These are phyloP conservation scores for Furcifer pardalis DNA, from an alignment of 2,797 vertebrate genomes.

Conservation along the genomic window DNA sequence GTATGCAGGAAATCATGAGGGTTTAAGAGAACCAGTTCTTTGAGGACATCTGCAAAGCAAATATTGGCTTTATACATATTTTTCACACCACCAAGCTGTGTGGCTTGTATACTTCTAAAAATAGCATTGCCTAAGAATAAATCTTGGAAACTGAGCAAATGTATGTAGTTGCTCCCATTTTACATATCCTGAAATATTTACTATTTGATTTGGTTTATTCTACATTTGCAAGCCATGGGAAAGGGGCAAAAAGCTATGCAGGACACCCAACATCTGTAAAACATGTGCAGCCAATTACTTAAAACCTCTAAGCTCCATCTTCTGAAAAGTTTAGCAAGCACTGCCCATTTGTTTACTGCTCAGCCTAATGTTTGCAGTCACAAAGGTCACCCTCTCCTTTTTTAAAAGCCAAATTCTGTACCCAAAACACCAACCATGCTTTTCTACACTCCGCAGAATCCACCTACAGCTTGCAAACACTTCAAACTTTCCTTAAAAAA, in stretches of 20 bases:
- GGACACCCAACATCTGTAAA: not conserved
- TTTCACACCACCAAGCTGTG: not conserved
- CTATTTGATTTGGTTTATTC: not conserved
- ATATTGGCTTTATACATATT: slow-evolving; percentile 57
- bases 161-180: too few species aligned
- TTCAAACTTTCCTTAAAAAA: not conserved
- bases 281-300: too few species aligned
- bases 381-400: slow-evolving; percentile 27
- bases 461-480: not conserved
- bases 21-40: slow-evolving; percentile 96
- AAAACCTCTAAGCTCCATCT: not conserved
- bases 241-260: slow-evolving; percentile 11
- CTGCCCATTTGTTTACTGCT: not conserved
- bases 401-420: slow-evolving; percentile 44
- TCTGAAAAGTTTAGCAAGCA: too few species aligned
- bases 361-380: not conserved
- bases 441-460: not conserved
- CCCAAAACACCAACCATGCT: not conserved
- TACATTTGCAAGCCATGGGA: not conserved
- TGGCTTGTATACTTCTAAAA: not conserved
- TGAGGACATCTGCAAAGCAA: slow-evolving; percentile 90
- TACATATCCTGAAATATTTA: not conserved
- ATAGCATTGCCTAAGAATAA: slow-evolving; percentile 12
- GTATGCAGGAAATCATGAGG: slow-evolving; percentile 99
- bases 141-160: not conserved